Percentiles rank a stretch among this genome's conserved stretches.
phyloP scores from a whole-genome alignment of 2,113 vertebrate genomes.

The Poicephalus meyeri region DNA sequence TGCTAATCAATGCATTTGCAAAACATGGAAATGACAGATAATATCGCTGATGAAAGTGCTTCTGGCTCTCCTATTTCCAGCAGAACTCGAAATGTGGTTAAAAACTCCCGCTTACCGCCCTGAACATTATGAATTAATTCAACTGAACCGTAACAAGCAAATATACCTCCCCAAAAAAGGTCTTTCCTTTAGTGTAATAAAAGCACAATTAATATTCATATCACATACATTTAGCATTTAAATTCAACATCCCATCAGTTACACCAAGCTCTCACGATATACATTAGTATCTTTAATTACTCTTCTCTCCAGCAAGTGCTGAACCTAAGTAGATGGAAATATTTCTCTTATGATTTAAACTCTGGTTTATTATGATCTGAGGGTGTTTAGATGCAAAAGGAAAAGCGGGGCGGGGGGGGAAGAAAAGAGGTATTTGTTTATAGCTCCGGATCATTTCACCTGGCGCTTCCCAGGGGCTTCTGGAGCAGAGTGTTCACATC shows the following conservation, averaged over 20 bases:
- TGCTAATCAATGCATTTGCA: conserved; percentile 32
- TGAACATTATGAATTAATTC: conserved; percentile 30
- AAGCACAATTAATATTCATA: conserved; percentile 51
- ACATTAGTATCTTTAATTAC: conserved; percentile 67
- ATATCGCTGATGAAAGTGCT: not conserved
- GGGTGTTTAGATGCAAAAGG: not conserved
- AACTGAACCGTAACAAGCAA: conserved; percentile 13
- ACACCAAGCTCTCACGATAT: conserved; percentile 19
- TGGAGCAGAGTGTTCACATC: accelerated
- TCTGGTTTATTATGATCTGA: conserved; percentile 21
- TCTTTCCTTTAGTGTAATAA: not conserved
- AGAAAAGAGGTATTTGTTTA: not conserved
- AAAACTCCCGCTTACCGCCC: conserved; percentile 35
- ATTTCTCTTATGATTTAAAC: conserved; percentile 41
- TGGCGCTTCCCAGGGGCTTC: accelerated
- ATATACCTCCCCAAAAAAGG: not conserved
- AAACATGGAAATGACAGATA: not conserved
- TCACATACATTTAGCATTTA: conserved; percentile 36
- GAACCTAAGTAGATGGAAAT: conserved; percentile 40
- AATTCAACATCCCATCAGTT: conserved; percentile 45
- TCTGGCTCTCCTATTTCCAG: not conserved
- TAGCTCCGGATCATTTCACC: not conserved
- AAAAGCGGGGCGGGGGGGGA: not conserved
- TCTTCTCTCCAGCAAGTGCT: conserved; percentile 31
- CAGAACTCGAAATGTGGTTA: not conserved